These are phyloP conservation scores for Lethocerus indicus DNA, from an alignment of 1,140 invertebrate species.

Conservation along the genomic window DNA sequence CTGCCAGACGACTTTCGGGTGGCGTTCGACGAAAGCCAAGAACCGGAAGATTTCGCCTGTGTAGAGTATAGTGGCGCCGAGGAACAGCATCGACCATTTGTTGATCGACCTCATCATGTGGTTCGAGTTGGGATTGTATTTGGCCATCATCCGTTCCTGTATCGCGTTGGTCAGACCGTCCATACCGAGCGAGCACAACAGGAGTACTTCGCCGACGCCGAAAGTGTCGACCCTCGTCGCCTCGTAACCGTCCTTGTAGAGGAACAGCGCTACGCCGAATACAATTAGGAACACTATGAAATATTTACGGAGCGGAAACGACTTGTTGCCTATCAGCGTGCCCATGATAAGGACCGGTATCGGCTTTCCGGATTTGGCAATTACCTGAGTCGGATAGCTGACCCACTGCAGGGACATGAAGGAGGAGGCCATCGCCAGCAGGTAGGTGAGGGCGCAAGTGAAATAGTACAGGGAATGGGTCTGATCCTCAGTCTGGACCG, in stretches of 20 bases:
- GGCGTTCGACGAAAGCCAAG: conserved; percentile 55
- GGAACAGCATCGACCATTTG: conserved; percentile 58
- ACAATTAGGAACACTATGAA: conserved; percentile 86
- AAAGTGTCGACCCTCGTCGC: conserved; percentile 27
- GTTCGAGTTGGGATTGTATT: conserved; percentile 70
- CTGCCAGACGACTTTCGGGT: conserved; percentile 61
- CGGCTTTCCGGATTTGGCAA: conserved; percentile 95
- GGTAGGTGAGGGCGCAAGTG: conserved; percentile 67
- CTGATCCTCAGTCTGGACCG: conserved; percentile 40
- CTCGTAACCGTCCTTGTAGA: conserved; percentile 65
- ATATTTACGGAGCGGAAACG: conserved; percentile 79
- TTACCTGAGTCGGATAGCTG: conserved; percentile 92
- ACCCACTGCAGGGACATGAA: conserved; percentile 94
- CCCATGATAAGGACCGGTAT: conserved; percentile 96
- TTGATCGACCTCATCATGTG: conserved; percentile 96
- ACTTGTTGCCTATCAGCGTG: conserved; percentile 72
- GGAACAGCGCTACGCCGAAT: conserved; percentile 76
- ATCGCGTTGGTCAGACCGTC: conserved; percentile 82
- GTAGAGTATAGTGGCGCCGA: conserved; percentile 47
- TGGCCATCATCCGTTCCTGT: conserved; percentile 73
- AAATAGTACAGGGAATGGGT: conserved; percentile 61
- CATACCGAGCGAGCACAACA: conserved; percentile 78
- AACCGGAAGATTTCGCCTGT: conserved; percentile 79
- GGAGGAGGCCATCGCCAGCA: conserved; percentile 88
- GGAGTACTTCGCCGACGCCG: conserved; percentile 68